Base-by-base conservation (phyloP, 2,113 vertebrate genomes). In the Antechinus stuartii region DNA sequence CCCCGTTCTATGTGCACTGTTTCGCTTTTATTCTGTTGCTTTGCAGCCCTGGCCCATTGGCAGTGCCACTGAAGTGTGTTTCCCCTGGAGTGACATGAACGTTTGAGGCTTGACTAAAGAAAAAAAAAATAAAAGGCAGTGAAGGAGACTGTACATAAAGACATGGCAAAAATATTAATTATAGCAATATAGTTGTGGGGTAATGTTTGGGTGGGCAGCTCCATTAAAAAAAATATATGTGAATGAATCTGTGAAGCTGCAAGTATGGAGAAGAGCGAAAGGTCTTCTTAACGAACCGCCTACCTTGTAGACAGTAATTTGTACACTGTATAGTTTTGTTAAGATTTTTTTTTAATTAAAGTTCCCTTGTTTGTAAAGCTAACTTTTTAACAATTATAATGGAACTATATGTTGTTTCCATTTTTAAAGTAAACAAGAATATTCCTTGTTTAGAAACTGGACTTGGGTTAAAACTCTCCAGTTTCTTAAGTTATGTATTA, bases 241-340 rank as follows among this genome's bases (percentile, higher is more conserved):
- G 98, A 99, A 98, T 99, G 99, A 98, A 98, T 99, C 99, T 99
- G 99, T 99, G 99, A 99, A 99, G 99, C 99, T 99, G 99, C 98
- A 99, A 98, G 97, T 97, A 98, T 98, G 98, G 97, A 99, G 98
- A 99, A 99, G 98, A 99, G 98, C 98, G 97, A 98, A 99, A 99
- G 99, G 99, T 99, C 98, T 99, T 99, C 99, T 98, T 99, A 98
- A 99, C 97, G 98, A 99, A 98, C 98, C 99, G 97, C 99, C 99
- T 99, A 99, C 99, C 99, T 98, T 99, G 98, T 99, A 99, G 99
- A 99, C 99, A 99, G 99, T 99, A 99, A 99, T 99, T 99, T 99
- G 99, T 99, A 99, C 99, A 99, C 99, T 99, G 99, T 99, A 99
- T 99, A 99, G 99, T 99, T 99, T 99, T 99, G 98, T 99, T 98